Base-by-base conservation (phyloP, 1,140 invertebrate genomes). In the Brachionus koreanus region DNA sequence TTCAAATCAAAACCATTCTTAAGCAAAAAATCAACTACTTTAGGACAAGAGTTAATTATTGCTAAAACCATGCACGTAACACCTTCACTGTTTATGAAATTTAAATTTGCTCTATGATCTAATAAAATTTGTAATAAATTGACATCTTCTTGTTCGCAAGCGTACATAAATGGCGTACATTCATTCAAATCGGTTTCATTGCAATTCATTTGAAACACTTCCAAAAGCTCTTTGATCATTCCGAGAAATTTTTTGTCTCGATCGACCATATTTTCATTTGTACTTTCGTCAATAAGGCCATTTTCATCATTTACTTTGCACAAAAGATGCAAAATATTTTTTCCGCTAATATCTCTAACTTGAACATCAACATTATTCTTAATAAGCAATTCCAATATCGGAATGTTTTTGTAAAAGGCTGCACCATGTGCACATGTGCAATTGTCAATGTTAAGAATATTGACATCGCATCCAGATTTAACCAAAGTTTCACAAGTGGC, bases 391-490 rank as follows among this genome's bases (percentile, higher is more conserved):
- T 79, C 49, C 16, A 79, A 29, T 33, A 79, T 61, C 16, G 49
- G 49, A 16, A 79, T 19, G 6, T 79, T 79, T 35, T 79, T 79
- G 25, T 61, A 79, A 79, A 19, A 79, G 25, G 76, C 76, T 12
- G 76, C 76, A 61, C 76, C 76, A 79, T 79, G 76, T 10, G 76
- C 76, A 61, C 76, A 79, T 39, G 76, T 79, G 25, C 76, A 79
- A 23, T 61, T 79, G 19, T 79, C 49, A 39, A 29, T 61, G 13
- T 79, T 79, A 23, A 79, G 29, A 19, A 39, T 13, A 23, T 61
- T 79, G 5, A 79, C 9, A 43, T 79, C 76, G 6, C n/a, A 10
- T 16, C 61, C 76, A 5, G 35, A 65, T 43, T 79, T 57, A 25
- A 79, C 16, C 25, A 79, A 37, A 5, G 76, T 19, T 65, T 79